A percentile compares a stretch with the other conserved stretches of the same genome.
Evolutionary conservation across 2,113 vertebrate genomes (phyloP).

Genomic region (Dolichotis patagonum): DNA sequence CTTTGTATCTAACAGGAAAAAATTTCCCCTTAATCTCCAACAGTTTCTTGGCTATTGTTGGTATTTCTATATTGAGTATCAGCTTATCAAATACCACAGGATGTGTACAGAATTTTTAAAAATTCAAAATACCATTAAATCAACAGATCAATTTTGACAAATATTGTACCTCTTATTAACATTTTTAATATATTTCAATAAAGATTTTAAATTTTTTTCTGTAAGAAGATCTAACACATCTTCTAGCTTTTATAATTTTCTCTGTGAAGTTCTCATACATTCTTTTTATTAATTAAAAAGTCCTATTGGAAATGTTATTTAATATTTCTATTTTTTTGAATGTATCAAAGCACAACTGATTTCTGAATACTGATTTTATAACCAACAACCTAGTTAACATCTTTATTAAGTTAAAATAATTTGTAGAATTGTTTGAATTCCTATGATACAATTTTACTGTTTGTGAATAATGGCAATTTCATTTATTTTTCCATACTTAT

Average conservation of each 20-base stretch:
- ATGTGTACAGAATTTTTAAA: background rate
- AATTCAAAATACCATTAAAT: background rate
- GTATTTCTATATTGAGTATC: background rate
- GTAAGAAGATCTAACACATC: background rate
- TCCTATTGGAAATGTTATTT: background rate
- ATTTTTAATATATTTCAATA: background rate
- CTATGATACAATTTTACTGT: background rate
- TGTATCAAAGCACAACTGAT: background rate
- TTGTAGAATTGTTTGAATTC: slow-evolving; percentile 45
- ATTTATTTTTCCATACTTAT: background rate
- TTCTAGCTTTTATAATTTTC: background rate
- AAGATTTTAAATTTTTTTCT: background rate
- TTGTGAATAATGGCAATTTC: background rate
- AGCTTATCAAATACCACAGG: background rate
- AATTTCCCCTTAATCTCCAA: background rate
- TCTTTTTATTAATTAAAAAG: slow-evolving; percentile 25
- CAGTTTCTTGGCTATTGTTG: background rate
- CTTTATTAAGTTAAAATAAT: background rate
- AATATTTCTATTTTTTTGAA: slow-evolving; percentile 7
- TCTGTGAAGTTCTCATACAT: background rate
- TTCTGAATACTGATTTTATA: background rate
- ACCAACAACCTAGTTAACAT: background rate
- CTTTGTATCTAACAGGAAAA: background rate
- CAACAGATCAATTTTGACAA: background rate
- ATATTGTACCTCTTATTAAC: background rate